Evolutionary conservation across 2,888 invertebrate species (phyloP), one percentile per base, ranked within the genome.

Genomic region (Cantharis rustica): DNA sequence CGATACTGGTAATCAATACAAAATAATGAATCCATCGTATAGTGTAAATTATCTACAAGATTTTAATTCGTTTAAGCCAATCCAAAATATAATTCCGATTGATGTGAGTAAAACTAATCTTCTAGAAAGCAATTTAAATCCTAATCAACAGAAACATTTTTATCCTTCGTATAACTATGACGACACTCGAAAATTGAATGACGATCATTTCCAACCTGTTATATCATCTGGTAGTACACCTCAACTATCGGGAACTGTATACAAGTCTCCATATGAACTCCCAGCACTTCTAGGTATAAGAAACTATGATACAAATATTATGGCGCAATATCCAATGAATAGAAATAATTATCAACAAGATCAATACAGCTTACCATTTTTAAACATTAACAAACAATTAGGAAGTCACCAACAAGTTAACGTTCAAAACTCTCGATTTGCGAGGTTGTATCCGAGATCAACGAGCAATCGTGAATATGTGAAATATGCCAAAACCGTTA

Each of bases 201-300:
- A 86, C 79, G 77, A 75, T 13, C 85, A 85, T 9, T 86, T 86
- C 71, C 82, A 83, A 76, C 85, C 86, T 1, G 82, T 85, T 4
- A 84, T 20, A 4, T 20, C 77, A 68, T 74, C 77, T 16, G n/a
- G n/a, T n/a, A n/a, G n/a, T n/a, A 82, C 80, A 26, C 3, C 10
- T 11, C 27, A 27, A 27, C 27, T 27, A n/a, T n/a, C 7, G n/a
- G 47, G 5, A 47, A 47, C 13, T 13, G 84, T 84, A 1, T 88
- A 87, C 72, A 84, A 80, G 79, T 79, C 87, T 74, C 83, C 87
- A 80, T 84, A 90, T 82, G 85, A 88, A 73, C 87, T 89, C 1
- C 84, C 85, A 17, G 88, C 88, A 10, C 89, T 90, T 13, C 90
- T 90, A 0, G 90, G 90, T 1, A 84, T 90, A 17, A 89, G 89